Evolutionary conservation across 2,113 vertebrate genomes (phyloP).

Genomic region (Ovis aries): ARS-UI_Ramb_v3.0 NC_056055.1:139948001-139948500

Average conservation of each 20-base stretch:
- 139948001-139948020: background rate
- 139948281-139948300: background rate
- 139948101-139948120: too few species aligned
- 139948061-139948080: too few species aligned
- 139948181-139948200: background rate
- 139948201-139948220: background rate
- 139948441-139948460: background rate
- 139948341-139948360: background rate
- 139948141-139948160: background rate
- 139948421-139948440: background rate
- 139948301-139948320: background rate
- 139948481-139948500: constrained; percentile 1
- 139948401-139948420: background rate
- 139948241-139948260: background rate
- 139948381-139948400: background rate
- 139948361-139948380: background rate
- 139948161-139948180: background rate
- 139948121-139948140: too few species aligned
- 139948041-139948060: too few species aligned
- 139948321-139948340: background rate
- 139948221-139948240: background rate
- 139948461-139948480: background rate
- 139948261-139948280: background rate
- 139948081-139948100: too few species aligned
- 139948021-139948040: background rate